Conservation (phyloP, 2,797 vertebrate species). For the Urosaurus nigricauda region DNA sequence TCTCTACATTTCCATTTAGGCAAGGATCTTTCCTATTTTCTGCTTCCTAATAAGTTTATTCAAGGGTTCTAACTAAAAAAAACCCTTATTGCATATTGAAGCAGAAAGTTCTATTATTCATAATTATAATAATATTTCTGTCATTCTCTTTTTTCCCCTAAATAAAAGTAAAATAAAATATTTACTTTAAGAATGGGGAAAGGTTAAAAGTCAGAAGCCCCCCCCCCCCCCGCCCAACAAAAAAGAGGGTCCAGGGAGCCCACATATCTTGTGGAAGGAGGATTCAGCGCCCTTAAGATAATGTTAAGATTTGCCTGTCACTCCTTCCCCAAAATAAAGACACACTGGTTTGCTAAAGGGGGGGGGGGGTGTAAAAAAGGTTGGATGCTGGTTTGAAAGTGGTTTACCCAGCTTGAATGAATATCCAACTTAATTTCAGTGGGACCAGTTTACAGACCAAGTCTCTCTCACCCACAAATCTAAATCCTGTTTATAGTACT, state of each 20-base stretch:
- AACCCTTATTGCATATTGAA: not conserved
- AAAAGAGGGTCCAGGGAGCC: not conserved
- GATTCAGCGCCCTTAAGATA: not conserved
- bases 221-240: no score
- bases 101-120: not conserved
- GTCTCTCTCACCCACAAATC: not conserved
- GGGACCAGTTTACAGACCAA: not conserved
- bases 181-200: not conserved
- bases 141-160: no score
- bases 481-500: not conserved
- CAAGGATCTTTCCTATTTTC: no score
- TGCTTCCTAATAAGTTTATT: no score
- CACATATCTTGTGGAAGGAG: not conserved
- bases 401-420: not conserved
- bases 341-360: not conserved
- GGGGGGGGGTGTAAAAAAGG: not conserved
- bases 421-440: not conserved
- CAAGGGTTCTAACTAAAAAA: not conserved
- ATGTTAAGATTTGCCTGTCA: not conserved
- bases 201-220: not conserved
- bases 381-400: not conserved
- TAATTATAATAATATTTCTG: not conserved
- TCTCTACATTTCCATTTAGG: no score
- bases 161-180: no score
- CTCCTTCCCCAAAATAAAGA: not conserved